Percentiles rank a stretch among this genome's conserved stretches.
Conservation (phyloP, 2,113 vertebrate species). For the Neolamprologus sp. region DNA sequence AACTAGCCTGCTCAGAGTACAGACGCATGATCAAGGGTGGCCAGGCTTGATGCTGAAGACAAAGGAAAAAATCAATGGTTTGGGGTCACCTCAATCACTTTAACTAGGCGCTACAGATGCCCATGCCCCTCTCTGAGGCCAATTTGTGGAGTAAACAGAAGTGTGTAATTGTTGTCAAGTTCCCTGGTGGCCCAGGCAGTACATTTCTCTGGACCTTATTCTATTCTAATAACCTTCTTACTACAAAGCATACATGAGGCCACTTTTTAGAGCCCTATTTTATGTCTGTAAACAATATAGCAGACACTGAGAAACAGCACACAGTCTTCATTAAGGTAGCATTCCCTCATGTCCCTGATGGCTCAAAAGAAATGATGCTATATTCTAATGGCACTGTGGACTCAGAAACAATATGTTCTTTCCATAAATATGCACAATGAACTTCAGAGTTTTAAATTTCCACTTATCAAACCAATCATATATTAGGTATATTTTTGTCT, state of each 20-base stretch:
- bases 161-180: conserved; percentile 41
- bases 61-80: conserved; percentile 67
- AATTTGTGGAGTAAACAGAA: conserved; percentile 73
- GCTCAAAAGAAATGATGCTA: not conserved
- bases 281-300: conserved; percentile 5
- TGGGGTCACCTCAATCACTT: conserved; percentile 73
- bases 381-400: not conserved
- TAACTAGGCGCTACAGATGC: conserved; percentile 62
- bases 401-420: not conserved
- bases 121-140: conserved; percentile 65
- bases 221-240: conserved; percentile 61
- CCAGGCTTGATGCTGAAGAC: conserved; percentile 40
- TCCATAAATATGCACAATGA: not conserved
- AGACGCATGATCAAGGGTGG: conserved; percentile 19
- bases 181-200: conserved; percentile 16
- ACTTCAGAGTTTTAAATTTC: not conserved
- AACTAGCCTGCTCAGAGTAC: conserved; percentile 30
- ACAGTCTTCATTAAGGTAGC: conserved; percentile 15
- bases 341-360: not conserved
- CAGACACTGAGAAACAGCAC: not conserved
- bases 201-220: conserved; percentile 52
- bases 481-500: not conserved
- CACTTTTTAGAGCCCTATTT: conserved; percentile 13
- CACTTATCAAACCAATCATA: not conserved
- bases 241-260: not conserved